A percentile compares a stretch with the other conserved stretches of the same genome.
phyloP scores from a whole-genome alignment of 2,113 vertebrate species.

The Irena cyanogastra region DNA sequence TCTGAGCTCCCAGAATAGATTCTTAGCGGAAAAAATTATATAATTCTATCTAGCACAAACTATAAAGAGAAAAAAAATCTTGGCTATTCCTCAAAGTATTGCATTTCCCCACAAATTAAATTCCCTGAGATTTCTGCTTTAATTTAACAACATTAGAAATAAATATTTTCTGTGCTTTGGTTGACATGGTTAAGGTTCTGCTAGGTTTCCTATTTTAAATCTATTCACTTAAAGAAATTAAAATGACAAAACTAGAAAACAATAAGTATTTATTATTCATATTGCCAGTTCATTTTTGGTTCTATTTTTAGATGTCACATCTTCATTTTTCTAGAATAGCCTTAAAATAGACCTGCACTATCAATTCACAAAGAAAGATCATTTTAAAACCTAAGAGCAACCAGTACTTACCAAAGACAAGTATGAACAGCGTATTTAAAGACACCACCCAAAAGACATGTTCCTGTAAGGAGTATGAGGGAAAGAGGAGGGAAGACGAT shows the following conservation, averaged over 20 bases:
- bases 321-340: neutral
- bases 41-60: neutral
- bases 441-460: constrained; percentile 99
- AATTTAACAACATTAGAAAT: neutral
- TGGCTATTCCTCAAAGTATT: neutral
- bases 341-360: neutral
- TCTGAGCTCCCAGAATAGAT: neutral
- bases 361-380: neutral
- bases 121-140: neutral
- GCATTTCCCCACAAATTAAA: neutral
- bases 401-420: constrained; percentile 89
- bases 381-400: neutral
- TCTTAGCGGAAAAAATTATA: neutral
- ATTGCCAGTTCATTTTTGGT: neutral
- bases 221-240: neutral
- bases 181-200: neutral
- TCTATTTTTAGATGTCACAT: neutral
- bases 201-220: neutral
- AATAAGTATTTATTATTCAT: neutral
- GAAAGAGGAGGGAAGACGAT: neutral
- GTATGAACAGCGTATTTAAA: constrained; percentile 94
- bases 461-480: constrained; percentile 70
- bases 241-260: neutral
- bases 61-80: neutral
- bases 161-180: neutral